Evolutionary conservation across 2,888 invertebrate genomes (phyloP), one percentile per base, ranked within the genome.

Genomic region (Acleris cristana): DNA sequence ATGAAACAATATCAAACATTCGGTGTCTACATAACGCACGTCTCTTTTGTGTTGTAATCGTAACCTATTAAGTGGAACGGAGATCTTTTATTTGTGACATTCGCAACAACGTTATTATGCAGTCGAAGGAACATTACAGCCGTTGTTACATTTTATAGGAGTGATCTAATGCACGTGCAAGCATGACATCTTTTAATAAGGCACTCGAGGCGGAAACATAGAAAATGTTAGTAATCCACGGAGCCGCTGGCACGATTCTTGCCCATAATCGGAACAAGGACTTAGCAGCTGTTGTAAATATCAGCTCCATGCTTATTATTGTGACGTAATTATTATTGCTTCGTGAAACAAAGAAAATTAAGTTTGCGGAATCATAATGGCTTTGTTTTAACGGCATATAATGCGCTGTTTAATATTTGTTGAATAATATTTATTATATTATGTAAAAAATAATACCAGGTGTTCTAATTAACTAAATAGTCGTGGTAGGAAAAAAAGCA

Each of bases 261-360:
- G 86, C 75, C 92, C 91, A 88, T 91, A 92, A 91, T 89, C 88
- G 88, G 91, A 85, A 89, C 90, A 90, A 92, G 92, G 90, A 90
- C 90, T 88, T 76, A 73, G 86, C 90, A 90, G 90, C 90, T 91
- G 90, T 85, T 85, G 89, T 88, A 87, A 90, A 90, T 90, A 92
- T 88, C 87, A 85, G 84, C 79, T 84, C 83, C 82, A 83, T 85
- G 85, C 84, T 89, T 84, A 87, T 88, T 85, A 87, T 85, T 87
- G 85, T 90, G 89, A 90, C 90, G 90, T 89, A 86, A 90, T 84
- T 83, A 82, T 85, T 85, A 83, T 82, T 82, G 79, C 82, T 80
- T 72, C 76, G 80, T 79, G 78, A 81, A 89, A 92, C 91, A 92
- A 90, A 92, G 91, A 89, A 88, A 87, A 87, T 82, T 76, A 76